Evolutionary conservation across 2,113 vertebrate genomes (phyloP).

Genomic region (Leucosticte australis): DNA sequence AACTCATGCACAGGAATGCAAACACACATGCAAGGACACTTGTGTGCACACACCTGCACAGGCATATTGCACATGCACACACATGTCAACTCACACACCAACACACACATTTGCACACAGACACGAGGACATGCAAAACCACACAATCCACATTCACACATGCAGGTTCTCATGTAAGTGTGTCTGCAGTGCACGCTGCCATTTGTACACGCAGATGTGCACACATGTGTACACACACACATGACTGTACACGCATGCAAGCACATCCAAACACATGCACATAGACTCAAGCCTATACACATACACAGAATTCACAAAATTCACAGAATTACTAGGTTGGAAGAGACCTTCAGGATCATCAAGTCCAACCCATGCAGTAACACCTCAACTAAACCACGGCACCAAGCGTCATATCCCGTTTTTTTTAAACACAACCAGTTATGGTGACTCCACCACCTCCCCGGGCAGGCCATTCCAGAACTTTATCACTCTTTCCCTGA

Average conservation of each 20-base stretch:
- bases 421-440: not conserved
- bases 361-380: not conserved
- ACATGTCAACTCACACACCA: not conserved
- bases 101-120: not conserved
- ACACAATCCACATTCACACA: not conserved
- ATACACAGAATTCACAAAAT: not conserved
- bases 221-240: not conserved
- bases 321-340: not conserved
- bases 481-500: not conserved
- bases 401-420: rapidly evolving
- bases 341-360: not conserved
- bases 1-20: rapidly evolving
- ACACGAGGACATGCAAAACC: rapidly evolving
- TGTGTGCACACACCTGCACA: not conserved
- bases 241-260: no score
- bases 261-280: not conserved
- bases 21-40: not conserved
- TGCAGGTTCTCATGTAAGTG: no score
- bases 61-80: not conserved
- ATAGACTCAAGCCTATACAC: not conserved
- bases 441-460: not conserved
- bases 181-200: no score
- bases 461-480: not conserved
- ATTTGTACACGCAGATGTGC: not conserved
- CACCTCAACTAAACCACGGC: not conserved